Conservation (phyloP, 2,113 vertebrate species). For the Glaucidium brasilianum region DNA sequence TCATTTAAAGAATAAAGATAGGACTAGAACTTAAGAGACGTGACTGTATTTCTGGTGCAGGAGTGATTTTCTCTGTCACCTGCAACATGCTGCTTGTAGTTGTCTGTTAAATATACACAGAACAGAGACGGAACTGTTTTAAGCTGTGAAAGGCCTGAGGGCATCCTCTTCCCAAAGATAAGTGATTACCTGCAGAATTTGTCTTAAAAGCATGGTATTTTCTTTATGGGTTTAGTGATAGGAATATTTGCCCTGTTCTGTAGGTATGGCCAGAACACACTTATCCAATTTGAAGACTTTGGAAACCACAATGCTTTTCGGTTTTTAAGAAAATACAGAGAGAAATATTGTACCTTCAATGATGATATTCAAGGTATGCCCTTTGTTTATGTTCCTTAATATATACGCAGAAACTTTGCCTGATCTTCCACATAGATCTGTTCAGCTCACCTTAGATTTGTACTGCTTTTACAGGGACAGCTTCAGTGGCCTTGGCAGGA, state of each 20-base stretch:
- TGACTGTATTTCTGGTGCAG: background rate
- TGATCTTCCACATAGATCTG: fast-evolving
- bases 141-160: background rate
- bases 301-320: conserved; percentile 98
- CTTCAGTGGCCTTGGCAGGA: conserved; percentile 90
- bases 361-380: conserved; percentile 94
- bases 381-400: background rate
- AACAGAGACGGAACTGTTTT: fast-evolving
- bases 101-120: background rate
- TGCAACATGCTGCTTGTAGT: background rate
- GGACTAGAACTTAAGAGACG: fast-evolving
- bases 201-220: background rate
- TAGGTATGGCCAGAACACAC: conserved; percentile 88
- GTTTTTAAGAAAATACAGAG: conserved; percentile 89
- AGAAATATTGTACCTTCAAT: conserved; percentile 98
- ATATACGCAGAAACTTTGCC: fast-evolving
- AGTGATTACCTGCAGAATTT: fast-evolving
- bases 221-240: background rate
- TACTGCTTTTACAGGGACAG: conserved; percentile 80
- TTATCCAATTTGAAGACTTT: conserved; percentile 98
- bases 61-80: background rate
- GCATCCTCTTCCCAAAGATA: background rate
- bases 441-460: background rate
- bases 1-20: fast-evolving
- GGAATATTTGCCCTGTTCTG: background rate